A percentile compares a stretch with the other conserved stretches of the same genome.
Evolutionary conservation across 2,113 vertebrate species (phyloP).

Genomic region (Pseudonaja textilis): DNA sequence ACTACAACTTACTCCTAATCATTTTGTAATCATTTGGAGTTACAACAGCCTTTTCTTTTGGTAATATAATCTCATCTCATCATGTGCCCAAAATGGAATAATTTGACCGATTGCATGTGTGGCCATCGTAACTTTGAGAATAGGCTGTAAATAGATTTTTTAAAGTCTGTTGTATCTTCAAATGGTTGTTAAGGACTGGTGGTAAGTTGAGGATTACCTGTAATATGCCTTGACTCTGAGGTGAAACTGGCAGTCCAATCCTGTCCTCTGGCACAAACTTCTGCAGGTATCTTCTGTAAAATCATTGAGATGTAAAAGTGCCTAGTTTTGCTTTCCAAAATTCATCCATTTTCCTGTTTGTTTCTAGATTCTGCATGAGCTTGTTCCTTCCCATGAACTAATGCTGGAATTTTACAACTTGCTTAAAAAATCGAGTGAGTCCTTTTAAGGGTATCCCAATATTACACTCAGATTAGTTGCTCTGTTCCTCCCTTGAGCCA

Average conservation of each 20-base stretch:
- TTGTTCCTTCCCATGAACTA: constrained; percentile 87
- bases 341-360: constrained; percentile 26
- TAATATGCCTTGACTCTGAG: neutral
- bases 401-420: constrained; percentile 86
- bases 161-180: neutral
- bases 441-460: constrained; percentile 1
- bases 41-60: neutral
- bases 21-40: neutral
- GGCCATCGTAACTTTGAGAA: neutral
- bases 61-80: neutral
- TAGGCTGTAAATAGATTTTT: neutral
- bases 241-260: neutral
- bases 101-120: neutral
- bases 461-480: neutral
- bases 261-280: neutral
- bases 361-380: constrained; percentile 75
- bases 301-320: neutral
- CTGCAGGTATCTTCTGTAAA: neutral
- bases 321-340: neutral
- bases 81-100: neutral
- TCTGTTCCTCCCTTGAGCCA: neutral
- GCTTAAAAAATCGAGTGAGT: constrained; percentile 82
- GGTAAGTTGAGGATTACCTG: neutral
- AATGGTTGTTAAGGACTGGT: neutral
- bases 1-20: neutral